Base-by-base conservation (phyloP, 64 coral and sea anemone genomes). In the Porites lutea region DNA sequence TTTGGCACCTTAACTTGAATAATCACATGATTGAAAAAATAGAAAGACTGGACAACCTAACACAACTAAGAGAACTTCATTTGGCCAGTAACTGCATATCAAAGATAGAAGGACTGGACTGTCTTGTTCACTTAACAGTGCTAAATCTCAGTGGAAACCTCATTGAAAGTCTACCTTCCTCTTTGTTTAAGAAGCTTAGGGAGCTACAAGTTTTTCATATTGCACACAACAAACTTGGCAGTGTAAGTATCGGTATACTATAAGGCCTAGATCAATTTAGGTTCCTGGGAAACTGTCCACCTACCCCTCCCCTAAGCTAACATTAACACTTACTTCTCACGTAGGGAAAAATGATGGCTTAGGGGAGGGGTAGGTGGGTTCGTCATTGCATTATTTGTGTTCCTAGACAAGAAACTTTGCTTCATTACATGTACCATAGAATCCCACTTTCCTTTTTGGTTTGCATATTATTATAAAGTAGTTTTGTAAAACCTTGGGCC, bases 21-120 rank as follows among this genome's bases (percentile, higher is more conserved):
- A 96, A 91, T 63, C 95, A 99, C 78, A 94, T 96, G 79, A 99
- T 99, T 68, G 94, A 92, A 72, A 99, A 99, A 66, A 96, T 99
- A 22, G 94, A 99, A 79, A 99, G 90, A 78, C 88, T 99, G 71
- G 97, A 99, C 9, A 69, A 93, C 50, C 71, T 99, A 13, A 94
- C 89, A 2, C 91, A 92, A 43, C 72, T 99, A 9, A 87, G 88
- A 88, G 97, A 99, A 74, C 94, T 99, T 19, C 95, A 99, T 48
- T 85, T 99, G 49, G 86, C 94, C 77, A 96, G 89, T 51, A 99
- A 99, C 86, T 70, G 83, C 53, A 96, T 99, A 16, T 72, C 88
- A 85, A 93, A 84, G 71, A 96, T 99, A 43, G 97, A 99, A 69
- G 94, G 97, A 14, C 57, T 99, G 44, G 97, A 96, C 21, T 91